A percentile compares a stretch with the other conserved stretches of the same genome.
Evolutionary conservation across 2,888 invertebrate species (phyloP).

Genomic region (Andrena chrysosceles): DNA sequence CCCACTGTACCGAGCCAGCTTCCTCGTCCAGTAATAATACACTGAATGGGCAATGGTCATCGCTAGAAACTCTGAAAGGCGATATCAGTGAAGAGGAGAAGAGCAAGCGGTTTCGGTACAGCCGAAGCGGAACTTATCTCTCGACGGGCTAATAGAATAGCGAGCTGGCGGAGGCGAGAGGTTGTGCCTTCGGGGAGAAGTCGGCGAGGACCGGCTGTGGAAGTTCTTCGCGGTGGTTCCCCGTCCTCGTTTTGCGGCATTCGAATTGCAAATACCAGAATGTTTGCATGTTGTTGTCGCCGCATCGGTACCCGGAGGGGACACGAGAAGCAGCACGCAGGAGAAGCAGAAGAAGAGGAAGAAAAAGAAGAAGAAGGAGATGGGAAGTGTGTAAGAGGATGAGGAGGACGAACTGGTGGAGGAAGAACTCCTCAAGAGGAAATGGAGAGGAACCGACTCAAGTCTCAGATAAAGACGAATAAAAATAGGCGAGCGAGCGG

Average conservation of each 20-base stretch:
- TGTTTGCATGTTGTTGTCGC: conserved; percentile 85
- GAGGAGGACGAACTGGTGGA: conserved; percentile 55
- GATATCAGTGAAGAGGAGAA: conserved; percentile 3
- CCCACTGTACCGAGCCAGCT: background rate
- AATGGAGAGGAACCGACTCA: conserved; percentile 85
- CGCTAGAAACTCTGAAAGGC: background rate
- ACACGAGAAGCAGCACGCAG: conserved; percentile 46
- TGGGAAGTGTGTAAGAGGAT: conserved; percentile 37
- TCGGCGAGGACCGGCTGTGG: conserved; percentile 58
- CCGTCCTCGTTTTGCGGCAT: conserved; percentile 82
- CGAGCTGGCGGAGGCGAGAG: conserved; percentile 48
- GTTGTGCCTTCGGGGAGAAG: conserved; percentile 44
- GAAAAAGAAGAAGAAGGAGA: conserved; percentile 47
- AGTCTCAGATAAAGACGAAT: conserved; percentile 85
- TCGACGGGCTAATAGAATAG: conserved; percentile 80
- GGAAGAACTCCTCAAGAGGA: conserved; percentile 83
- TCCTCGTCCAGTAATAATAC: background rate
- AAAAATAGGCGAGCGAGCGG: conserved; percentile 83
- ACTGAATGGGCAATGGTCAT: background rate
- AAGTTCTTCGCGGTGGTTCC: conserved; percentile 66
- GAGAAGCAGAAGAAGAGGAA: conserved; percentile 58
- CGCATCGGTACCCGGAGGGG: conserved; percentile 80
- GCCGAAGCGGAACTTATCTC: conserved; percentile 81
- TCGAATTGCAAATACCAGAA: conserved; percentile 85
- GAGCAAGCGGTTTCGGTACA: background rate